Conservation (phyloP, 2,888 invertebrate genomes). For the Erynnis tages region DNA sequence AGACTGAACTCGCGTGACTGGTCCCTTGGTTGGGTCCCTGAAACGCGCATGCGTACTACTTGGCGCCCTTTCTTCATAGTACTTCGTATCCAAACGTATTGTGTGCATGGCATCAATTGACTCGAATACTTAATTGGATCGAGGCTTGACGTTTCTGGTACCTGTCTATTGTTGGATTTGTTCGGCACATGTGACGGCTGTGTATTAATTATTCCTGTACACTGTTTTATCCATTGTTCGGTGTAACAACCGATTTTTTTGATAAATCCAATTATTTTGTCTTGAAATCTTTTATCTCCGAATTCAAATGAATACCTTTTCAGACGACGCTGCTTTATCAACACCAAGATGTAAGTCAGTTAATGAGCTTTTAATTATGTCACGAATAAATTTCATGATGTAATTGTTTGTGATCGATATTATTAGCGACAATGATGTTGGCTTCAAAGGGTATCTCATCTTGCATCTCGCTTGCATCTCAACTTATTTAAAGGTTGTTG, state of each 20-base stretch:
- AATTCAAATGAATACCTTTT: neutral
- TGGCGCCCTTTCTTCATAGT: slow-evolving; percentile 77
- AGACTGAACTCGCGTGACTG: slow-evolving; percentile 64
- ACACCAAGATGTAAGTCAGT: too few species aligned
- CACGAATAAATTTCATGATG: too few species aligned
- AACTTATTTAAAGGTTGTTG: too few species aligned
- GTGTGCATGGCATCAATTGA: slow-evolving; percentile 71
- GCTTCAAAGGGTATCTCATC: too few species aligned
- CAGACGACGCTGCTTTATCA: neutral
- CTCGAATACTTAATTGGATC: slow-evolving; percentile 71
- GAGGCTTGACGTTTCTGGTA: slow-evolving; percentile 31
- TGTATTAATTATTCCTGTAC: slow-evolving; percentile 18
- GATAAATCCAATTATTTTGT: slow-evolving; percentile 7
- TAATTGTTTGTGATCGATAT: too few species aligned
- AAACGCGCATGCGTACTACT: slow-evolving; percentile 61
- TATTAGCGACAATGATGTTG: too few species aligned
- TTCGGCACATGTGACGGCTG: slow-evolving; percentile 13
- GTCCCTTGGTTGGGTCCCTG: slow-evolving; percentile 41
- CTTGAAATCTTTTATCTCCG: neutral
- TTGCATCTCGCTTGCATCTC: too few species aligned
- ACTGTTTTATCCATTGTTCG: slow-evolving; percentile 9
- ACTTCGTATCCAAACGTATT: slow-evolving; percentile 61
- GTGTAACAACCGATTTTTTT: neutral
- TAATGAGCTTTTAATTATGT: too few species aligned
- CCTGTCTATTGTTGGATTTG: slow-evolving; percentile 25